Evolutionary conservation across 2,113 vertebrate species (phyloP), one percentile per base, ranked within the genome.

Genomic region (Acinonyx jubatus): DNA sequence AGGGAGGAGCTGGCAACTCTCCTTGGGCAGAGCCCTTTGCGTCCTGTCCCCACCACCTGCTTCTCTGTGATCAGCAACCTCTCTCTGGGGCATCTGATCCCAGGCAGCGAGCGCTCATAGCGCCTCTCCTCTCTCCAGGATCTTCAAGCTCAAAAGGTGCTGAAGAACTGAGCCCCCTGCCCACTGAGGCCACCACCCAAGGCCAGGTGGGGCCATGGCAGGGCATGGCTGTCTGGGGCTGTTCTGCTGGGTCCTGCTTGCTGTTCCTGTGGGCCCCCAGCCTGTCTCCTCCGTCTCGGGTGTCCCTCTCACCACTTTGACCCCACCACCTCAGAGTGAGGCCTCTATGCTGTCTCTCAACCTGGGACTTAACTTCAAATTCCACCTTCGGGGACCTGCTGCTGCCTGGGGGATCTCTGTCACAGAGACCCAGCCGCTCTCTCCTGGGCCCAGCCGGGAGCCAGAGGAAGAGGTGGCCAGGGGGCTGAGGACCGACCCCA

Each of bases 321-420:
- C 88, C 29, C 96, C 94, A 13, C 86, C 94, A 14, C 97, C 97
- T 41, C 97, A 96, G 87, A 97, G 95, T 16, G 97, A 98, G 86
- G 94, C 97, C 92, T 98, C 98, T 0, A 14, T 98, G 93, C 79
- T 98, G 7, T 98, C 98, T 36, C 98, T 98, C 86, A 98, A 98
- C 93, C 85, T 98, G 89, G 98, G 98, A 69, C 98, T 98, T 25
- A 98, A 98, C 76, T 98, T 98, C 92, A 98, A 98, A 97, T 97
- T 98, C 85, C 98, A 98, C 66, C 98, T 98, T 84, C 98, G 97
- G 73, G 96, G 90, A 74, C 97, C 98, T 25, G 95, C 97, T 18
- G 45, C 97, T 16, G 96, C 93, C 41, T 98, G 97, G 98, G 97
- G 97, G 10, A 93, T 48, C 19, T 74, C 96, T 12, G 91, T 96